phyloP scores from a whole-genome alignment of 2,113 vertebrate genomes.

The Peromyscus californicus region DNA sequence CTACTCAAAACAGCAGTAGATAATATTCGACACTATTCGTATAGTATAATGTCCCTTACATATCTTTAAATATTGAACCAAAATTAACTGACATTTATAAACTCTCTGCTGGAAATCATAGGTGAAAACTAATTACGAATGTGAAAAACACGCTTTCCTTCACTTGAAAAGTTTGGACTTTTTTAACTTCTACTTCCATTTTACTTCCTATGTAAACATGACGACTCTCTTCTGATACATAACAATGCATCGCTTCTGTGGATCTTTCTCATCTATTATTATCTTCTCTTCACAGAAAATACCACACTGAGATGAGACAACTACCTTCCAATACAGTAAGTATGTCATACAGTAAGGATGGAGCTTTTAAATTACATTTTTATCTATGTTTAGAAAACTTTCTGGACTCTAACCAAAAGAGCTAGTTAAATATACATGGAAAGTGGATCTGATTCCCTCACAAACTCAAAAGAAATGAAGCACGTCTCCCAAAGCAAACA shows the following conservation, averaged over 20 bases:
- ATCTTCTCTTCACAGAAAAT: slow-evolving; percentile 52
- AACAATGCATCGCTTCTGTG: background rate
- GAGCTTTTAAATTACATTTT: slow-evolving; percentile 1
- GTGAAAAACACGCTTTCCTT: slow-evolving; percentile 17
- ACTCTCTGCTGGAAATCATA: background rate
- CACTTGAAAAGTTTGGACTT: background rate
- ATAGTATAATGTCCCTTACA: slow-evolving; percentile 31
- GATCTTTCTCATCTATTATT: slow-evolving; percentile 6
- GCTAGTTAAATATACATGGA: slow-evolving; percentile 48
- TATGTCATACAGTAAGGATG: no score
- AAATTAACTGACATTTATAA: slow-evolving; percentile 40
- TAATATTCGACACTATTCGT: background rate
- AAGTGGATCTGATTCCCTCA: background rate
- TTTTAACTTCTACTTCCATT: slow-evolving; percentile 25
- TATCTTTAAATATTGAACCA: slow-evolving; percentile 2
- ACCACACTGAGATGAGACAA: background rate
- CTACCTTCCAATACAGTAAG: background rate
- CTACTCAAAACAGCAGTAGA: background rate
- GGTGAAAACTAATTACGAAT: slow-evolving; percentile 56
- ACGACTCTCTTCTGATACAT: background rate
- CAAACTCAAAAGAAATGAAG: background rate
- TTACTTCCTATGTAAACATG: slow-evolving; percentile 52
- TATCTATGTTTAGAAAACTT: slow-evolving; percentile 10
- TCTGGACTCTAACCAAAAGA: background rate
- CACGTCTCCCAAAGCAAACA: slow-evolving; percentile 31